Base-by-base conservation (phyloP, 2,888 invertebrate genomes). In the Sphaerolaimus hirsutus region DNA sequence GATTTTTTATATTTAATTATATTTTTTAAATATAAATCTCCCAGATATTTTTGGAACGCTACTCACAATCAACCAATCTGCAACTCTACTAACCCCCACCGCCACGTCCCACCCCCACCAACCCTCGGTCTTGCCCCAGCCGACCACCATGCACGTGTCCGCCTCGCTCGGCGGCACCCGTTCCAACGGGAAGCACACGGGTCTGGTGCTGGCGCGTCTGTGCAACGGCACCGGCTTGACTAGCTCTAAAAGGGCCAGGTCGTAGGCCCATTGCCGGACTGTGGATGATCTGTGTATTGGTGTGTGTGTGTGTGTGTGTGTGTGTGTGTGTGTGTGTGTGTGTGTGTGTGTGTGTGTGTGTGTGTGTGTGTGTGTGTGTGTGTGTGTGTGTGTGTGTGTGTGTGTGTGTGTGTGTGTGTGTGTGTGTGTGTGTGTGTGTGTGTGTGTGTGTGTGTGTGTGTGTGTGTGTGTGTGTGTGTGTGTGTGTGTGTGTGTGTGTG, bases 101-200 rank as follows among this genome's bases (percentile, higher is more conserved):
- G n/a, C n/a, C n/a, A n/a, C n/a, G n/a, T n/a, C n/a, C n/a, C n/a
- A n/a, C n/a, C n/a, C n/a, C n/a, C n/a, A n/a, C n/a, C n/a, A n/a
- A n/a, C 43, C 10, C 25, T 43, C 43, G 21, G 43, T 43, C 21
- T 29, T 27, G 10, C 43, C 43, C 43, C 43, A 43, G 21, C 43
- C 43, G 29, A 43, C 43, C 21, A 29, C 43, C 21, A 43, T 21
- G 29, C 43, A 43, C 2, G 19, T 27, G n/a, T 43, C 43, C 2
- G 19, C 29, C 14, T 43, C 29, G 3, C 7, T 21, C 4, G 43
- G 43, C 17, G 4, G 12, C n/a, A 5, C 27, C 14, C 19, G 10
- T 27, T 19, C 25, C 2, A 17, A 17, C 14, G 43, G 43, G 21
- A 29, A 21, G 29, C 43, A 43, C 2, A 29, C 43, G 19, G 23